A percentile compares a stretch with the other conserved stretches of the same genome.
Conservation (phyloP, 2,797 vertebrate genomes). For the Carcharodon carcharias region DNA sequence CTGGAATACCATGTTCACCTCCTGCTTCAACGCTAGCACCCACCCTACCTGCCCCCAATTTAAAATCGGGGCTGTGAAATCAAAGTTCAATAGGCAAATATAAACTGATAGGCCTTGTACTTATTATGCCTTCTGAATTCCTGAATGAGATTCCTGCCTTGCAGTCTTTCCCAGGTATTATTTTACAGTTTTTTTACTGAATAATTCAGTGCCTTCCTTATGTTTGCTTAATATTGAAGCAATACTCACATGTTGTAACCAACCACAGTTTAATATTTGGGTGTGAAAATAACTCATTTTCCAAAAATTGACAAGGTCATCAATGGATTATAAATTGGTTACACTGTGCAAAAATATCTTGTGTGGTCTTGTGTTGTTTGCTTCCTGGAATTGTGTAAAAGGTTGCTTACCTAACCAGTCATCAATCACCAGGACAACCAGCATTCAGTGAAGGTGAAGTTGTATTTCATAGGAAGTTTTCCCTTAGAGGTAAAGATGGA, state of each 20-base stretch:
- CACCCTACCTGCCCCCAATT: background rate
- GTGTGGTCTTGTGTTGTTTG: background rate
- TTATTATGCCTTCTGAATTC: background rate
- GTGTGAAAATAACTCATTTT: conserved; percentile 14
- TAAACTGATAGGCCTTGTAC: background rate
- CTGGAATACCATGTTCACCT: background rate
- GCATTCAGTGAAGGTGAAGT: background rate
- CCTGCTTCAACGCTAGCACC: background rate
- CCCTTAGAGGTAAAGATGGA: too few species aligned
- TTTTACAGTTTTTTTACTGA: background rate
- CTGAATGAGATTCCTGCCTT: background rate
- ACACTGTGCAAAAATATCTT: background rate
- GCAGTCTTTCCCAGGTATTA: background rate
- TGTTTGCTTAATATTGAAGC: too few species aligned
- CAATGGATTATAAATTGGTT: background rate
- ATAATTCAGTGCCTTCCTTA: background rate
- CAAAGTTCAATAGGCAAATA: background rate
- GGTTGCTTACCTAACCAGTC: background rate
- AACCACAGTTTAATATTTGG: background rate
- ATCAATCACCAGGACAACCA: background rate
- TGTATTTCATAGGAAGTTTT: background rate
- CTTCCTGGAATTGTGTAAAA: background rate
- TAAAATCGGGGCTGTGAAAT: background rate
- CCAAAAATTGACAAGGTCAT: conserved; percentile 20
- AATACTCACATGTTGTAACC: background rate